Conservation (phyloP, 1,140 invertebrate genomes). For the Hydropsyche tenuis region DNA sequence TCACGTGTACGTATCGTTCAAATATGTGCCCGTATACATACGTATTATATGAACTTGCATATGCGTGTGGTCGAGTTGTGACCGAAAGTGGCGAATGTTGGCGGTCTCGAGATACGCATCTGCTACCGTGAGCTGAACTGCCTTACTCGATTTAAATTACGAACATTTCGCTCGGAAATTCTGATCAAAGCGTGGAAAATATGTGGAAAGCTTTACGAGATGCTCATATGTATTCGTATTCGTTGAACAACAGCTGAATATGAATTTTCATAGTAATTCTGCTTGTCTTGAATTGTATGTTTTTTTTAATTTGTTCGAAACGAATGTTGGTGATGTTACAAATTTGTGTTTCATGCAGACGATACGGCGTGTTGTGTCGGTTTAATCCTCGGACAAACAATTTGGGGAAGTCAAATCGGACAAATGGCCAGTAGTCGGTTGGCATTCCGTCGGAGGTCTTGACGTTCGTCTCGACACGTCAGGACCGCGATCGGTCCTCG, state of each 20-base stretch:
- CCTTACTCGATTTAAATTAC: no score
- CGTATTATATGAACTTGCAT: neutral
- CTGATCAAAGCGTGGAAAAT: no score
- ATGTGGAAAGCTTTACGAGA: no score
- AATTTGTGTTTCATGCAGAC: no score
- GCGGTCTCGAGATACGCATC: constrained; percentile 21
- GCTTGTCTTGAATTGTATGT: no score
- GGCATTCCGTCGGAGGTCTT: constrained; percentile 38
- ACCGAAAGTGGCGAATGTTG: constrained; percentile 28
- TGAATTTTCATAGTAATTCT: no score
- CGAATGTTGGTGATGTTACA: no score
- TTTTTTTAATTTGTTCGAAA: no score
- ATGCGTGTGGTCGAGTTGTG: constrained; percentile 16
- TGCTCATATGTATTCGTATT: no score
- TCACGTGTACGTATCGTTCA: neutral
- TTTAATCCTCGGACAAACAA: constrained; percentile 4
- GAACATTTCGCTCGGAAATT: no score
- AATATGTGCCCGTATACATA: neutral
- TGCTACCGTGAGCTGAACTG: neutral
- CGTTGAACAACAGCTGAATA: no score
- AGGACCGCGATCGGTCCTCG: constrained; percentile 22
- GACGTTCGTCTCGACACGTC: constrained; percentile 29
- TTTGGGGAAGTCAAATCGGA: constrained; percentile 21
- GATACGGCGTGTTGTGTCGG: no score
- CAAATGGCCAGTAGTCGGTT: constrained; percentile 41